Evolutionary conservation across 1,140 invertebrate species (phyloP).

Genomic region (Adoxophyes honmai): DNA sequence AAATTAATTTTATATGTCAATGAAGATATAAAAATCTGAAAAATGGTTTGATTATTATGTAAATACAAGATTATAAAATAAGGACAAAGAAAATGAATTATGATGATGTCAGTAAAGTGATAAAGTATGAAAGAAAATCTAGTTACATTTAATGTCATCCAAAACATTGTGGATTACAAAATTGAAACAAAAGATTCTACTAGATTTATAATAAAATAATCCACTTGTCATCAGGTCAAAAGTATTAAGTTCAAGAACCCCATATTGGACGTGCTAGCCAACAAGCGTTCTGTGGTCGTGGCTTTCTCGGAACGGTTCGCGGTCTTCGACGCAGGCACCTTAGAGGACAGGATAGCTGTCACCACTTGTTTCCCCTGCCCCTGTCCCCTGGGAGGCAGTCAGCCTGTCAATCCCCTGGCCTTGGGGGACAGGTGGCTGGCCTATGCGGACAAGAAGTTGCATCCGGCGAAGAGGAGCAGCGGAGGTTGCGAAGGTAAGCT

Average conservation of each 20-base stretch:
- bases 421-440: conserved; percentile 89
- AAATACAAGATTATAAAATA: no score
- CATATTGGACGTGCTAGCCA: conserved; percentile 91
- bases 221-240: conserved; percentile 78
- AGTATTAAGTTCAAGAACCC: conserved; percentile 95
- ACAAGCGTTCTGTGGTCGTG: conserved; percentile 89
- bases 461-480: conserved; percentile 89
- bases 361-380: conserved; percentile 94
- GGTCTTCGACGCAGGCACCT: conserved; percentile 91
- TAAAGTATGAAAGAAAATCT: no score
- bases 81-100: no score
- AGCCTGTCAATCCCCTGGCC: conserved; percentile 91
- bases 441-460: conserved; percentile 90
- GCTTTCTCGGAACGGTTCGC: conserved; percentile 94
- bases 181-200: no score
- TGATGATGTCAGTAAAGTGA: no score
- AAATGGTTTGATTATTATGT: no score
- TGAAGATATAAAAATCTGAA: no score
- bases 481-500: conserved; percentile 86
- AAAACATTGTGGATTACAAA: no score
- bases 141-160: no score
- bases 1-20: no score
- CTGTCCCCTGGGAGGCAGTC: conserved; percentile 78
- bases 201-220: no score
- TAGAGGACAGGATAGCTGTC: conserved; percentile 91